Conservation (phyloP, 2,888 invertebrate genomes). For the Chrysolina americana region DNA sequence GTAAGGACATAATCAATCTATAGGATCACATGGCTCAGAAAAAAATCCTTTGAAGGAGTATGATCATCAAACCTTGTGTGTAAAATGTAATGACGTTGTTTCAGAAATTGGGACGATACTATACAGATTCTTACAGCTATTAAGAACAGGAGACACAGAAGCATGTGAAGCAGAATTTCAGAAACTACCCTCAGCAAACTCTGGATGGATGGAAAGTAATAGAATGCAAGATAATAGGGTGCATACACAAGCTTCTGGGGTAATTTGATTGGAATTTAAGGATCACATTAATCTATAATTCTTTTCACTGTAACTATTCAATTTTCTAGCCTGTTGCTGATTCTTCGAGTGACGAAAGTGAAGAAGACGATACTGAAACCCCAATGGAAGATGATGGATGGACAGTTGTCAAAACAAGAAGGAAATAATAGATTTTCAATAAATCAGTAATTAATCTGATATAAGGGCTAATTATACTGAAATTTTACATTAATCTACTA, state of each 20-base stretch:
- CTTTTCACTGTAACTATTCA: not conserved
- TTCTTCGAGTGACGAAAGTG: slow-evolving; percentile 46
- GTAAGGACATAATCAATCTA: slow-evolving; percentile 61
- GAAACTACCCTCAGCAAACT: slow-evolving; percentile 74
- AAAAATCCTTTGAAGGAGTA: not conserved
- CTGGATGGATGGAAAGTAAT: slow-evolving; percentile 54
- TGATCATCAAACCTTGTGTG: too few relatives aligned
- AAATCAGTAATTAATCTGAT: too few relatives aligned
- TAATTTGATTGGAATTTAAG: not conserved
- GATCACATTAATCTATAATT: too few relatives aligned
- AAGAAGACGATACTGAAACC: slow-evolving; percentile 35
- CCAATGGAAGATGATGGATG: slow-evolving; percentile 75
- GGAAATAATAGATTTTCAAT: slow-evolving; percentile 42
- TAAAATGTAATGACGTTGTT: slow-evolving; percentile 52
- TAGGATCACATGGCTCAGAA: slow-evolving; percentile 26
- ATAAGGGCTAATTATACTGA: too few relatives aligned
- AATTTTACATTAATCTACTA: not conserved
- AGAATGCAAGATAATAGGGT: slow-evolving; percentile 31
- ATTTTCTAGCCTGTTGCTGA: slow-evolving; percentile 35
- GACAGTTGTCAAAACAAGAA: slow-evolving; percentile 75
- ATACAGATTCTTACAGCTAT: slow-evolving; percentile 72
- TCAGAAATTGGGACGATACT: slow-evolving; percentile 76
- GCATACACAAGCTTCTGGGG: slow-evolving; percentile 45
- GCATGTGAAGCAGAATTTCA: slow-evolving; percentile 74
- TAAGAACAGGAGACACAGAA: slow-evolving; percentile 73